Evolutionary conservation across 2,888 invertebrate species (phyloP).

Genomic region (Eristalinus aeneus): DNA sequence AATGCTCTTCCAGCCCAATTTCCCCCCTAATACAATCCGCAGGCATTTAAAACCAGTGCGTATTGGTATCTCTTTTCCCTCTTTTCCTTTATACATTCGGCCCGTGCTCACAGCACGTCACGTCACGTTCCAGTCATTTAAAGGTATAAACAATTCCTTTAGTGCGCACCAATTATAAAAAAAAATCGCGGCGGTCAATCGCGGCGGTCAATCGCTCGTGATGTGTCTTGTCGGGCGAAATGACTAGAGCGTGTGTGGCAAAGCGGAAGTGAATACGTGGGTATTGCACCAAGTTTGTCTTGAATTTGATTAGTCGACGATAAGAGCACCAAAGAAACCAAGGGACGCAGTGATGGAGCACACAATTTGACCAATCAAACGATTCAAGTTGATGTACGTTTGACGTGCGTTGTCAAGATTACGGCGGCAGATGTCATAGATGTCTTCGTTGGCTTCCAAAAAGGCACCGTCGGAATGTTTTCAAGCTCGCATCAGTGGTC

Average conservation of each 20-base stretch:
- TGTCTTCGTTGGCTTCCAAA: constrained; percentile 95
- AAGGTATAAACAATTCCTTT: no score
- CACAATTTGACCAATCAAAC: constrained; percentile 93
- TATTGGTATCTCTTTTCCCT: no score
- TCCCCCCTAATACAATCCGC: no score
- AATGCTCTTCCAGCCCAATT: no score
- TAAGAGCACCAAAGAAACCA: constrained; percentile 94
- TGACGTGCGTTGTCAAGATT: constrained; percentile 92
- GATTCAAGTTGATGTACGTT: constrained; percentile 93
- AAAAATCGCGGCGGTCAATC: no score
- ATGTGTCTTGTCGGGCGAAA: constrained; percentile 95
- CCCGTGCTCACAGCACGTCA: no score
- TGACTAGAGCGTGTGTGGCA: constrained; percentile 94
- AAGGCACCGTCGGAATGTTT: constrained; percentile 94
- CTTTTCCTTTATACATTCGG: no score
- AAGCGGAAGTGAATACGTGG: constrained; percentile 97
- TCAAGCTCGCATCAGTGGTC: constrained; percentile 94
- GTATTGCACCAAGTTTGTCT: constrained; percentile 95
- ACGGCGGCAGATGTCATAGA: constrained; percentile 93
- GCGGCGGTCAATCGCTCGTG: constrained; percentile 95
- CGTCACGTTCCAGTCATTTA: no score
- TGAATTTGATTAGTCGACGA: constrained; percentile 96
- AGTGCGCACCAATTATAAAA: no score
- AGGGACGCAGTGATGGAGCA: constrained; percentile 96
- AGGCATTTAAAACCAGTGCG: no score